Evolutionary conservation across 2,797 vertebrate species (phyloP), one percentile per base, ranked within the genome.

Genomic region (Xerus rutilus): DNA sequence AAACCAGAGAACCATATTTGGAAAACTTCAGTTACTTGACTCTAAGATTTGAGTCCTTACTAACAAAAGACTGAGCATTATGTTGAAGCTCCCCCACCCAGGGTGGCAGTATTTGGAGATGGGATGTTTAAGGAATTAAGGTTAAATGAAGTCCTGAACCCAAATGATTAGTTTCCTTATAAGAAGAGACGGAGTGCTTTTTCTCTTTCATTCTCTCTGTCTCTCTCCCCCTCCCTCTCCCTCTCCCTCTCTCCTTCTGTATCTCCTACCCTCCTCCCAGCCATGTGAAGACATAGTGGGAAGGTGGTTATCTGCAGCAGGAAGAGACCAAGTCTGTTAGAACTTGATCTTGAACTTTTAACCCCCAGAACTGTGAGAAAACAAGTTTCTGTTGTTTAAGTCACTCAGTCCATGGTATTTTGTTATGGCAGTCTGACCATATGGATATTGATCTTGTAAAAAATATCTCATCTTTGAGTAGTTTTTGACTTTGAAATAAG

Each of bases 401-500:
- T n/a, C 21, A 72, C 14, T 17, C 21, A 39, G 30, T 49, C 73
- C 67, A 25, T 17, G 28, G 11, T 35, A 28, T 74, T 79, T 79
- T 57, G 47, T 73, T 67, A 78, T 28, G 72, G 47, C 21, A 84
- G 45, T 10, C 39, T 20, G 20, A 39, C 69, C 43, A 43, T 23
- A 35, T 59, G 43, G 8, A 28, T 64, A 65, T 74, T 12, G 77
- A 74, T 57, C 45, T 54, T 69, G 84, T 9, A 59, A 82, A 94
- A 52, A 17, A 85, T 39, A n/a, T 93, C 69, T 73, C 32, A n/a
- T 67, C 18, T 67, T 67, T 67, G 14, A n/a, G 10, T 62, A 62
- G 17, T n/a, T 64, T 94, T 78, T 82, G 83, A 18, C 25, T 91
- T 91, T 89, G 86, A 95, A 92, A 74, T 83, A 67, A 64, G 8